A percentile compares a stretch with the other conserved stretches of the same genome.
These are phyloP conservation scores for Macrobrachium nipponense DNA, from an alignment of 1,140 invertebrate species.

Conservation along the genomic window DNA sequence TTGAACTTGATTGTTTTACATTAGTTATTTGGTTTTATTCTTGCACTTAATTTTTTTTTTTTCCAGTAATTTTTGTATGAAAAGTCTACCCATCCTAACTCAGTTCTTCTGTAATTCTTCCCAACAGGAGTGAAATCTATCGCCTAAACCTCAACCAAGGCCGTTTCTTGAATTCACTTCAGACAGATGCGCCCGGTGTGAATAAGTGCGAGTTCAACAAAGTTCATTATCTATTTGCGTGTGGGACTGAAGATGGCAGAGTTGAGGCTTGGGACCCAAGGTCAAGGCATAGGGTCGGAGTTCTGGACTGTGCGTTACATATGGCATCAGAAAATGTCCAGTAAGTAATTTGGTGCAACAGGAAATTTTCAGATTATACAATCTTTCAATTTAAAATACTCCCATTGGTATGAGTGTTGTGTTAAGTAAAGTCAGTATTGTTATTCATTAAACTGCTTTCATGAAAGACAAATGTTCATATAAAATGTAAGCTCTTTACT, in stretches of 20 bases:
- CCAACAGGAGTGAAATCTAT: constrained; percentile 86
- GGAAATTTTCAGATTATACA: no score
- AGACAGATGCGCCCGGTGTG: constrained; percentile 80
- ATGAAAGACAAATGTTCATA: no score
- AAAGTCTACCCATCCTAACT: background rate
- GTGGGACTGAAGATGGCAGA: constrained; percentile 91
- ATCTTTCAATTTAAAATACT: no score
- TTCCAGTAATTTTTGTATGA: background rate
- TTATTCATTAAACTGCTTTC: no score
- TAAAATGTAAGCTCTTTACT: no score
- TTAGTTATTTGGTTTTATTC: no score
- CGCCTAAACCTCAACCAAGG: constrained; percentile 96
- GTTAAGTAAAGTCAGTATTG: no score
- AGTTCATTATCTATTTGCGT: constrained; percentile 86
- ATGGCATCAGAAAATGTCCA: constrained; percentile 49
- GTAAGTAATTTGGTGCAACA: background rate
- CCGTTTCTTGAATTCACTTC: constrained; percentile 88
- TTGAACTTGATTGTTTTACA: no score
- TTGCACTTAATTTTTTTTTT: background rate
- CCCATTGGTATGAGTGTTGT: no score
- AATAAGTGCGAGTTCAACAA: constrained; percentile 92
- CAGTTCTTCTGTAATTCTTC: constrained; percentile 23
- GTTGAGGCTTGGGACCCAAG: constrained; percentile 98
- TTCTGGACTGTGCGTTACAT: constrained; percentile 82
- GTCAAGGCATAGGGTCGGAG: constrained; percentile 78